Evolutionary conservation across 2,888 invertebrate species (phyloP), one percentile per base, ranked within the genome.

Genomic region (Hirtodrosophila cameraria): DNA sequence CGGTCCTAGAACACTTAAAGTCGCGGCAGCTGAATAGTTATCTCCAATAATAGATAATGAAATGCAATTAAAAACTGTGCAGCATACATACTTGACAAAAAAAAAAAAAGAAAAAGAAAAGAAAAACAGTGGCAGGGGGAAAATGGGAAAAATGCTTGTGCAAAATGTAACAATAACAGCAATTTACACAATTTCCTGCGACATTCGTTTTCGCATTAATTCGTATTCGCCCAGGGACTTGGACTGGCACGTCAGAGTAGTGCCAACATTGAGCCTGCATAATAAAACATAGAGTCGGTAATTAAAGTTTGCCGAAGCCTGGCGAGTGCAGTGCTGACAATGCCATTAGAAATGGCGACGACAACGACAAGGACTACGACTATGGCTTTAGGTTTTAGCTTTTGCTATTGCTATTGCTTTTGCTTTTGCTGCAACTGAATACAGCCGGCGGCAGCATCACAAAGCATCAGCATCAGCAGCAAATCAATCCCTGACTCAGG

Each of bases 221-320:
- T 62, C 42, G 20, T 39, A 42, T 30, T 50, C 30, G 33, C 27
- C 46, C 25, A 35, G 48, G 52, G 62, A 48, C 50, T 42, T 52
- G 27, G 48, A 36, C 39, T 13, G 35, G 46, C 18, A 41, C 42
- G 13, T 23, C 38, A 8, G 23, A 50, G 33, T 30, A n/a, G 20
- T 28, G 50, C 52, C 23, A 52, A 39, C 50, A 39, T 27, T 50
- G 53, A 41, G 58, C 48, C 50, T 58, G 80, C 66, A 87, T 74
- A 77, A 81, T 85, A 65, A 52, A 52, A 66, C 71, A 61, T 41
- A 48, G 63, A 61, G 53, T 65, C 76, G 63, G 80, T 81, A 81
- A 81, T 81, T 81, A 81, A 81, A 81, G 84, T 81, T 81, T 87
- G 83, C 67, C 62, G 49, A 79, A 63, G 80, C 54, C 54, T 46